A percentile compares a stretch with the other conserved stretches of the same genome.
phyloP scores from a whole-genome alignment of 2,797 vertebrate species.

The Eupleurogrammus muticus region DNA sequence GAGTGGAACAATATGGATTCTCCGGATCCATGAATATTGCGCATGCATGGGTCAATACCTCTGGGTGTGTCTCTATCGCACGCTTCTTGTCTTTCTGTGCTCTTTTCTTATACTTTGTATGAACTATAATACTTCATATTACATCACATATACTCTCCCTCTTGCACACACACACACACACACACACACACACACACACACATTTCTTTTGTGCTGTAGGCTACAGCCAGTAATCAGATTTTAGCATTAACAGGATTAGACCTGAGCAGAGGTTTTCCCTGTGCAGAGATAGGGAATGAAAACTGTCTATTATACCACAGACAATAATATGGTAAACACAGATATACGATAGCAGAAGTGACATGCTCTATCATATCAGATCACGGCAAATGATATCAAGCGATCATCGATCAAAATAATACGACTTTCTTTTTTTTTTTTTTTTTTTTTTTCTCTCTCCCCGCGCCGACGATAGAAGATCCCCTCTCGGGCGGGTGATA shows the following conservation, averaged over 20 bases:
- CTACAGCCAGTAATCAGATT: constrained; percentile 72
- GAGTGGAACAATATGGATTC: background rate
- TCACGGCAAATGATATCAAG: constrained; percentile 60
- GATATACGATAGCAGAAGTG: constrained; percentile 63
- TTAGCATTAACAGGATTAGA: constrained; percentile 76
- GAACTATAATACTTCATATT: background rate
- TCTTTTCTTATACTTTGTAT: background rate
- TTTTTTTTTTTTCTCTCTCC: too few relatives aligned
- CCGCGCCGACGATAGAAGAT: constrained; percentile 23
- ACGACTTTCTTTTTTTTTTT: constrained; percentile 17
- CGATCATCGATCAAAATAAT: constrained; percentile 61
- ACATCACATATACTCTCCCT: constrained; percentile 2
- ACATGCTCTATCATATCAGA: constrained; percentile 62
- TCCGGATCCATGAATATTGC: background rate
- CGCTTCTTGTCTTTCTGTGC: background rate
- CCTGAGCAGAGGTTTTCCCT: constrained; percentile 61
- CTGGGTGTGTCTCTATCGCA: background rate
- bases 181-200: constrained; percentile 34
- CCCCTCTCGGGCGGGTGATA: constrained; percentile 18
- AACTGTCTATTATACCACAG: constrained; percentile 66
- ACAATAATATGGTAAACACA: constrained; percentile 55
- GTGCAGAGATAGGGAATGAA: constrained; percentile 60
- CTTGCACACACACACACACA: constrained; percentile 37
- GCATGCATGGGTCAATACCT: background rate
- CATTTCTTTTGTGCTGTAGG: constrained; percentile 52